Conservation (phyloP, 2,113 vertebrate species). For the Eulemur macaco region DNA sequence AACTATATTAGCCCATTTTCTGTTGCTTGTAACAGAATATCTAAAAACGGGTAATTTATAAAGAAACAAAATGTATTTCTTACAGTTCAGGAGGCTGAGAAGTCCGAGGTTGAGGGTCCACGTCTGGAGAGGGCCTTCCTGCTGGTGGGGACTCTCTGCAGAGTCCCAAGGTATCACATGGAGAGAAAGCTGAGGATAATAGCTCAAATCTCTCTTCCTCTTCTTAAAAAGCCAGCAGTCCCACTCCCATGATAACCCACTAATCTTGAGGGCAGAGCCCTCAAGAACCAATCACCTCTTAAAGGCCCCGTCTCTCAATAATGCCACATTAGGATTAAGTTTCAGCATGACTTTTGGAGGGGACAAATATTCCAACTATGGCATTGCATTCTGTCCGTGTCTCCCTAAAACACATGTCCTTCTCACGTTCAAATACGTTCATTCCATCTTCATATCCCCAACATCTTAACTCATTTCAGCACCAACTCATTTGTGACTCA, state of each 20-base stretch:
- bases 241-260: not conserved
- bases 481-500: too few relatives aligned
- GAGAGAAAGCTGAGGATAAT: not conserved
- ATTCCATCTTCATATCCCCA: too few relatives aligned
- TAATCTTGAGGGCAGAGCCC: not conserved
- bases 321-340: not conserved
- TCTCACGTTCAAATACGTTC: too few relatives aligned
- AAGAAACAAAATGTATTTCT: not conserved
- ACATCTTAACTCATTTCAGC: too few relatives aligned
- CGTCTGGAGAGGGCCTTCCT: not conserved
- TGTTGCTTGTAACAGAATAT: not conserved
- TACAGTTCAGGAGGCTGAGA: not conserved
- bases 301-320: not conserved
- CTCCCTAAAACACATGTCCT: too few relatives aligned
- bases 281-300: not conserved
- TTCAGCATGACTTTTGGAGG: not conserved
- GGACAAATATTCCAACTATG: not conserved
- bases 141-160: not conserved
- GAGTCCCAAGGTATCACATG: not conserved
- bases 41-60: not conserved
- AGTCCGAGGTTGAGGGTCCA: not conserved
- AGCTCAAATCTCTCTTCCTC: not conserved
- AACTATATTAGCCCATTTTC: not conserved
- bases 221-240: not conserved
- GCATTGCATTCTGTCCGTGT: too few relatives aligned